These are phyloP conservation scores for Knipowitschia caucasica DNA, from an alignment of 2,797 vertebrate genomes.

Conservation along the genomic window DNA sequence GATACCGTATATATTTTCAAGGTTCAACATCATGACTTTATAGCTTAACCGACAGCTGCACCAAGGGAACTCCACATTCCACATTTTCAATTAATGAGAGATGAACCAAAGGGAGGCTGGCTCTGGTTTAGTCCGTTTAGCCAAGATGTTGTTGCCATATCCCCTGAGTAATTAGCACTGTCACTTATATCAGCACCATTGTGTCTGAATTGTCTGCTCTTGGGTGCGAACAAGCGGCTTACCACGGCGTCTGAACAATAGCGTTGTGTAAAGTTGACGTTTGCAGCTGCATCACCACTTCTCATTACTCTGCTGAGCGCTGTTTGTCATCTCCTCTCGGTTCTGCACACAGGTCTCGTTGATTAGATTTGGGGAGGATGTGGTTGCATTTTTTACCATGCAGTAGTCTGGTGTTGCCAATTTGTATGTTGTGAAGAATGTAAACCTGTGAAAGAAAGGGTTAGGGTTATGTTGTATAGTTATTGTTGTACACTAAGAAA, in stretches of 20 bases:
- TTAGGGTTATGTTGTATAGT: too few species aligned
- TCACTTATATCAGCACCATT: too few species aligned
- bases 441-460: too few species aligned
- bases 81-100: not conserved
- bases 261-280: constrained; percentile 48
- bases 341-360: constrained; percentile 21
- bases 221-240: constrained; percentile 41
- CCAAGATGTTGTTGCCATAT: not conserved
- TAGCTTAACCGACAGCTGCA: too few species aligned
- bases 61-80: not conserved
- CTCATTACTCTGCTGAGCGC: constrained; percentile 39
- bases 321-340: constrained; percentile 50
- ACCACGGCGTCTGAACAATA: constrained; percentile 65
- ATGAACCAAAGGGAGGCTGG: not conserved
- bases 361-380: constrained; percentile 41
- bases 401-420: constrained; percentile 10
- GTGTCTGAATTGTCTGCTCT: constrained; percentile 26
- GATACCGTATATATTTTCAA: too few species aligned
- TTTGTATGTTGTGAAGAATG: not conserved
- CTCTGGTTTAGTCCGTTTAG: not conserved
- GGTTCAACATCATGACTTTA: not conserved
- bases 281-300: constrained; percentile 56
- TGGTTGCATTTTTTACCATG: constrained; percentile 41
- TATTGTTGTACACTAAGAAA: too few species aligned
- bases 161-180: not conserved